Evolutionary conservation across 2,888 invertebrate genomes (phyloP), one percentile per base, ranked within the genome.

Genomic region (Chloroclysta siterata): DNA sequence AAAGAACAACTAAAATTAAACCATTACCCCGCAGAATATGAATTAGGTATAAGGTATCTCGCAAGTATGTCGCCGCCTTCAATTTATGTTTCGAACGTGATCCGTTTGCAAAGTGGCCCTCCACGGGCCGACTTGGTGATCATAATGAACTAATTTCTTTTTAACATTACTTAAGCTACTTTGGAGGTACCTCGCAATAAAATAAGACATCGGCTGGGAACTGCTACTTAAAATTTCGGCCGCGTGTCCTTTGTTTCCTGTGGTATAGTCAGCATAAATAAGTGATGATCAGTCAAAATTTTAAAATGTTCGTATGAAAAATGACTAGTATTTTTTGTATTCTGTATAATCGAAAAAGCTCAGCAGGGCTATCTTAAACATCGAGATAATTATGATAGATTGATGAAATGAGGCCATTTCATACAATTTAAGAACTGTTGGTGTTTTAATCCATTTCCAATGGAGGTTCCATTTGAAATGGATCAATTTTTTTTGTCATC

Each of bases 81-180:
- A 62, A 75, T 74, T 74, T 71, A 75, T 71, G 71, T 60, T 17
- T 57, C 42, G 61, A 59, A 70, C 75, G 75, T 75, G 77, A 70
- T 69, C 71, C 69, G 75, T 71, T 62, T 67, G 63, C 56, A 47
- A 63, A 72, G 72, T 66, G 48, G 58, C 52, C 53, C 57, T 36
- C 13, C 48, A 10, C 10, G 15, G 15, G n/a, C 13, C 28, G 28
- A 11, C 8, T 7, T 13, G 22, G n/a, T 60, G 59, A 65, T 63
- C 48, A 39, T 55, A 63, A 63, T 59, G 46, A 63, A 63, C 63
- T 51, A 63, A 63, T 59, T 55, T 63, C 59, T 59, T 55, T 47
- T 41, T 22, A 17, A 33, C 53, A 47, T 46, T 14, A 46, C 17
- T 46, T 17, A 46, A 10, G 46, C 10, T 2, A 46, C 17, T 46